phyloP scores from a whole-genome alignment of 2,797 vertebrate genomes.

The Pipistrellus kuhlii region DNA sequence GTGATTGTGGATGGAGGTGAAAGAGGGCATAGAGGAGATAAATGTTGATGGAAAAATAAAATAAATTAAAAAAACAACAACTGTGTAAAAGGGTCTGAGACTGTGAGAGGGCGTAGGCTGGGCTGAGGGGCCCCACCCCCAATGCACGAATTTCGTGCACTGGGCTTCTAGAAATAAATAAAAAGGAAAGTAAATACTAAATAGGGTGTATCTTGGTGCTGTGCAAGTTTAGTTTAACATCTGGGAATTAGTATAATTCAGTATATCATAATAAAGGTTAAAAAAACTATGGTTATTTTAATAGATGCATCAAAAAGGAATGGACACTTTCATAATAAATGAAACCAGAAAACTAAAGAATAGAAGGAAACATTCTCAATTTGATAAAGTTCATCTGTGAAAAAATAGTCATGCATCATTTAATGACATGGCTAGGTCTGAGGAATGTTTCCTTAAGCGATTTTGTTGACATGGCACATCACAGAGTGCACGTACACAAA shows the following conservation, averaged over 20 bases:
- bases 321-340: conserved; percentile 31
- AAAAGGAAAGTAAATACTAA: neutral
- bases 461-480: neutral
- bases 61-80: neutral
- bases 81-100: neutral
- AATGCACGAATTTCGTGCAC: too few species aligned
- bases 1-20: too few species aligned
- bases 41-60: neutral
- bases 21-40: neutral
- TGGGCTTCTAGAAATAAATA: too few species aligned
- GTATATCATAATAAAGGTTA: neutral
- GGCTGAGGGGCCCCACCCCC: too few species aligned
- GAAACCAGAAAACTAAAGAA: neutral
- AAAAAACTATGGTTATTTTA: conserved; percentile 19
- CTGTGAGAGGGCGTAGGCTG: too few species aligned
- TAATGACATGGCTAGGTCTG: neutral
- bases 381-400: neutral
- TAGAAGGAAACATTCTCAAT: neutral
- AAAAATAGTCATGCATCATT: neutral
- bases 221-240: neutral
- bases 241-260: neutral
- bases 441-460: neutral
- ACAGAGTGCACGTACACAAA: neutral
- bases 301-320: neutral
- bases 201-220: neutral